These are phyloP conservation scores for Corydoras sp. DNA, from an alignment of 2,113 vertebrate genomes.

Conservation along the genomic window DNA sequence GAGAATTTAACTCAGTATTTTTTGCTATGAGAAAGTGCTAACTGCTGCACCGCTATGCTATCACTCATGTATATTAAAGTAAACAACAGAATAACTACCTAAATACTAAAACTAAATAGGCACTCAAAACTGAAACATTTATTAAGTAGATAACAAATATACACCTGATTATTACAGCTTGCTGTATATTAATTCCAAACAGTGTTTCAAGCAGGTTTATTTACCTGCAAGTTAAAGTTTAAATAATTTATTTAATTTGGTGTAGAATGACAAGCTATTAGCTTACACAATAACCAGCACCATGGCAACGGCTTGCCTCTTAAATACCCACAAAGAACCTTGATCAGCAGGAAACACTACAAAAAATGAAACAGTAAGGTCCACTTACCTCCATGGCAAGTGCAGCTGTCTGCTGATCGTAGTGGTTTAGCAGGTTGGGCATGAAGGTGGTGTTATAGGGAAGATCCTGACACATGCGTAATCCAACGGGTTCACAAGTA, in stretches of 20 bases:
- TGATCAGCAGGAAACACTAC: neutral
- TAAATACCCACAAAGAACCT: conserved; percentile 25
- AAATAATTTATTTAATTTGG: conserved; percentile 20
- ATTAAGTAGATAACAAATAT: neutral
- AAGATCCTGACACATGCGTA: conserved; percentile 97
- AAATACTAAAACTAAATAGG: too few relatives aligned
- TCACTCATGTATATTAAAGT: too few relatives aligned
- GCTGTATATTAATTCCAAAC: neutral
- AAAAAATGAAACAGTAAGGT: neutral
- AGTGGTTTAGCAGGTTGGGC: conserved; percentile 97
- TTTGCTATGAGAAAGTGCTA: too few relatives aligned
- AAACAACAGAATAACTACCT: too few relatives aligned
- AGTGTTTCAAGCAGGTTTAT: neutral
- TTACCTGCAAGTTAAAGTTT: neutral
- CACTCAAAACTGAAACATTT: too few relatives aligned
- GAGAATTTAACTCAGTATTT: too few relatives aligned
- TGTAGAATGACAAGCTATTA: conserved; percentile 21
- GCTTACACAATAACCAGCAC: conserved; percentile 33
- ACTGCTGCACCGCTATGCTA: too few relatives aligned
- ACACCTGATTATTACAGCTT: neutral
- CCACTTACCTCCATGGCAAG: conserved; percentile 92
- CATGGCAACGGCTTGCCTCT: conserved; percentile 29
- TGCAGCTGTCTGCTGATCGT: conserved; percentile 94
- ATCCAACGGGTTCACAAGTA: conserved; percentile 89
- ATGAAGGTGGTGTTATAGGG: conserved; percentile 96